Base-by-base conservation (phyloP, 2,888 invertebrate species). In the Scotopteryx bipunctaria region DNA sequence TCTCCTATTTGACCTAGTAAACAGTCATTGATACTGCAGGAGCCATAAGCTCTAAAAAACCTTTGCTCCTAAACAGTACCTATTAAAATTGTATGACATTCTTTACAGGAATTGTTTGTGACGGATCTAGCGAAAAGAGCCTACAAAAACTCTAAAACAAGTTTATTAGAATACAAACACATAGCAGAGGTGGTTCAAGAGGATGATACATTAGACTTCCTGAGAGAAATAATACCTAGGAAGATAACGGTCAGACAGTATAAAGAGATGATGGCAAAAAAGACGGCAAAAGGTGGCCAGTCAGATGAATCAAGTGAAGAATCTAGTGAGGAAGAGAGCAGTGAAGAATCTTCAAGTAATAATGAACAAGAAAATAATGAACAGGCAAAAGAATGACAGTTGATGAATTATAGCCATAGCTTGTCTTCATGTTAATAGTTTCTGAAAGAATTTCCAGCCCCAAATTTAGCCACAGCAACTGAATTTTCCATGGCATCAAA, bases 221-320 rank as follows among this genome's bases (percentile, higher is more conserved):
- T 95, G 1, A 86, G 93, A 56, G 94, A 95, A 78, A 95, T 95
- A 57, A 93, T 95, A 88, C 95, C 95, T 0, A 91, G 92, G 55
- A 95, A 95, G 72, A 94, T 95, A 37, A 94, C 94, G 0, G 94
- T 94, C 0, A 83, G 88, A 25, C 91, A 94, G 66, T 95, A 91
- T 55, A 94, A 94, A 67, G 92, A 93, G 66, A 81, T 94, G 55
- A 92, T 94, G 92, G 92, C 92, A 0, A 93, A 91, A 47, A 93
- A 92, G 61, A 77, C 81, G 0, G 60, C 77, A n/a, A 80, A 67
- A 48, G 78, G 76, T 1, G 69, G 69, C 6, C 59, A 61, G 2
- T 83, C 83, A 0, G 83, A 84, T 41, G 81, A 83, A 1, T 81
- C 84, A 0, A 82, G 79, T 15, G 83, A 83, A 3, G 76, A 81